Evolutionary conservation across 2,797 vertebrate genomes (phyloP), one percentile per base, ranked within the genome.

Genomic region (Sebastes cheni): DNA sequence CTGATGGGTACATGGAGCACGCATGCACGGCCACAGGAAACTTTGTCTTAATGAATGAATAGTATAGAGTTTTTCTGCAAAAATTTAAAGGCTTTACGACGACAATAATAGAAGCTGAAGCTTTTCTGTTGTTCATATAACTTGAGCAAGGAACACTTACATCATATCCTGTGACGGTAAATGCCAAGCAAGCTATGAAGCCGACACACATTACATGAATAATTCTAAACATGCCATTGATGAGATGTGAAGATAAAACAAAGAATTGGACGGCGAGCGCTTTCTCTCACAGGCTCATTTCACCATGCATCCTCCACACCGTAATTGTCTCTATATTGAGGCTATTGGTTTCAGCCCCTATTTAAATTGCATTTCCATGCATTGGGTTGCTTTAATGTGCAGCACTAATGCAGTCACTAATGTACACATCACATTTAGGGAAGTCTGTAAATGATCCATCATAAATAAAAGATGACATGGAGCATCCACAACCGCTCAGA

Each of bases 381-480:
- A 77, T 77, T 73, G 78, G 77, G 78, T 81, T 85, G 75, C 90
- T 84, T 91, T 88, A 88, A 85, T 89, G 90, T 88, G 81, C 82
- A 67, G 75, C 65, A 20, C 93, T 95, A 95, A 94, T 88, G 91
- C 87, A 90, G 86, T 72, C 82, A 46, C 87, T 93, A 94, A 94
- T 93, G 93, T 88, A 84, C 88, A 88, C 86, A 87, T 94, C 80
- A 84, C 90, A 84, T 93, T 91, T 88, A 85, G 76, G 82, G 73
- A 85, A 76, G 87, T 84, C 88, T 89, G 84, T 83, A 83, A 91
- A 91, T 89, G 89, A 92, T 89, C 86, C 56, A 74, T 93, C 91
- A 92, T 94, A 92, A 95, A 95, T 94, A 93, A 94, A 80, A 83
- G 83, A 94, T 94, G 92, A 91, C 88, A 86, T 70, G 68, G 8